Evolutionary conservation across 2,113 vertebrate species (phyloP), one percentile per base, ranked within the genome.

Genomic region (Siphamia tubifer): DNA sequence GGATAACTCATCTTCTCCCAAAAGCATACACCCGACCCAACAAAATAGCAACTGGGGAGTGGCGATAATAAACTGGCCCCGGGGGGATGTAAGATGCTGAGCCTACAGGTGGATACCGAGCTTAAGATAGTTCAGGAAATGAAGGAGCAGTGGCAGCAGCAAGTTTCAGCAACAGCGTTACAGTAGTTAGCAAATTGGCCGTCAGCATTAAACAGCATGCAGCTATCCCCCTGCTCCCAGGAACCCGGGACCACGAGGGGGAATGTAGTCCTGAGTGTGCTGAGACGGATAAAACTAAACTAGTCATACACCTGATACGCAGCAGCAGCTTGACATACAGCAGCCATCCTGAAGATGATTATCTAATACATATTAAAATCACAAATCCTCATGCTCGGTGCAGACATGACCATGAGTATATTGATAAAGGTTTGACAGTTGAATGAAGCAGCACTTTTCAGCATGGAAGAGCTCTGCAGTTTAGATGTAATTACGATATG

Each of bases 81-180:
- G 15, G 52, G 51, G 51, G 52, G 45, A 30, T 42, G 36, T 48
- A 6, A 12, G 53, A 57, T 32, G 73, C 34, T 7, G 16, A 44
- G 63, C 74, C 64, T 60, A 42, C 71, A 76, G 74, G 63, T 79
- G 36, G 61, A 74, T 53, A 27, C 40, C 30, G 47, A 21, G 45
- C 11, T 64, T 31, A 71, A 55, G 31, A 16, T 68, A 27, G 25
- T 56, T 73, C 51, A 27, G 51, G 51, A 65, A 56, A 57, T 21
- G 65, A 25, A 68, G 24, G 27, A 51, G 54, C 27, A 42, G 28
- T 13, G 39, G 52, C 28, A 30, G 56, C 23, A 53, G 32, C 11
- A 35, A 34, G 16, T 42, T 63, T 42, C 16, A 38, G 15, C 56
- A 55, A 51, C 35, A 45, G 16, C 8, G 13, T 57, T 27, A 27